Conservation (phyloP, 2,113 vertebrate genomes). For the Beaufortia kweichowensis region DNA sequence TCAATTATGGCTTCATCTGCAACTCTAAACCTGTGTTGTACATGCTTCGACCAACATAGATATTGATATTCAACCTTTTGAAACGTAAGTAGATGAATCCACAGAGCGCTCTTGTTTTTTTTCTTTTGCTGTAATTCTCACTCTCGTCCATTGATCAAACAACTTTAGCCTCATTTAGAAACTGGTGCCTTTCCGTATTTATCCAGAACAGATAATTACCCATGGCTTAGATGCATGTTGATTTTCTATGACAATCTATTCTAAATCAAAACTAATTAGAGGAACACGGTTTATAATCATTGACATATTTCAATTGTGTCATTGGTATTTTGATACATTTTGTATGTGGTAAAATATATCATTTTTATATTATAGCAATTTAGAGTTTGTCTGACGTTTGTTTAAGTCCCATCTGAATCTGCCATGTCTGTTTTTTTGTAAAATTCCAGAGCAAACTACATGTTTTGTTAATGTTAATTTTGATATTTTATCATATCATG, state of each 20-base stretch:
- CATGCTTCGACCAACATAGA: constrained; percentile 14
- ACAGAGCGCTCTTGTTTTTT: neutral
- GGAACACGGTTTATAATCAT: no score
- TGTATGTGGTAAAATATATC: no score
- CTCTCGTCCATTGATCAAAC: neutral
- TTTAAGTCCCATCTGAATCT: no score
- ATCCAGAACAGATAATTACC: neutral
- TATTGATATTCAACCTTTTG: constrained; percentile 1
- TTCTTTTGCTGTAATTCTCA: constrained; percentile 9
- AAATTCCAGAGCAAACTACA: no score
- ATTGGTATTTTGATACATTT: no score
- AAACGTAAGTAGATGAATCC: constrained; percentile 8
- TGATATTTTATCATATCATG: no score
- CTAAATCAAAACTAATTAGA: neutral
- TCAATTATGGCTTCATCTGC: constrained; percentile 27
- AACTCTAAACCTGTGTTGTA: neutral
- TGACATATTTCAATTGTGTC: no score
- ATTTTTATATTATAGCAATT: no score
- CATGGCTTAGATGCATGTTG: constrained; percentile 24
- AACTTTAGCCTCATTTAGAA: constrained; percentile 15
- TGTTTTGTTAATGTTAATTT: no score
- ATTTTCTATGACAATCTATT: constrained; percentile 38
- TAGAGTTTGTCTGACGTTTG: no score
- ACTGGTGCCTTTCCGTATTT: constrained; percentile 27
- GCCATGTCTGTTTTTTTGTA: no score